Conservation (phyloP, 2,113 vertebrate species). For the Tyto alba region DNA sequence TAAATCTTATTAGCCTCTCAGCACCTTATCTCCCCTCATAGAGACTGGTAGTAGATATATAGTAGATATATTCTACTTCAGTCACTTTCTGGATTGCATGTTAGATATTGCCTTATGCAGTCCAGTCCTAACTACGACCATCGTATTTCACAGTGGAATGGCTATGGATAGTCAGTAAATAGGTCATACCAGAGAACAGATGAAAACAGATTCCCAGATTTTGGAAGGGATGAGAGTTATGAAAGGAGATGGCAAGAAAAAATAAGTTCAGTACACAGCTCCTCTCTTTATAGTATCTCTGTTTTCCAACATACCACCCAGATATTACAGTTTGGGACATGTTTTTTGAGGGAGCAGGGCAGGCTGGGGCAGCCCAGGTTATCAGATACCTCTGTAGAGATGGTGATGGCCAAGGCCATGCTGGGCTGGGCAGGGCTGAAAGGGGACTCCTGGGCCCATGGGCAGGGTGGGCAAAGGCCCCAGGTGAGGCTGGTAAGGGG, state of each 20-base stretch:
- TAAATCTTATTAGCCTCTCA: constrained; percentile 79
- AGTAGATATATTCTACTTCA: constrained; percentile 43
- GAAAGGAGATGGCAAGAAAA: background rate
- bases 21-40: constrained; percentile 63
- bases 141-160: background rate
- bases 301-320: background rate
- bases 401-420: background rate
- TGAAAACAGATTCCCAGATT: background rate
- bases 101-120: background rate
- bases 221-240: background rate
- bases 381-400: background rate
- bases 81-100: constrained; percentile 11
- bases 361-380: background rate
- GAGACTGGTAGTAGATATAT: constrained; percentile 57
- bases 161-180: background rate
- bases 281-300: background rate
- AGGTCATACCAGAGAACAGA: background rate
- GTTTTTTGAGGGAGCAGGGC: background rate
- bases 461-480: background rate
- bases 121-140: background rate
- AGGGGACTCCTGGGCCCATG: background rate
- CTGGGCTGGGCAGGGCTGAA: background rate
- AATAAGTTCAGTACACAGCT: background rate
- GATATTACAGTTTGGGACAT: background rate
- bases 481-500: background rate